Evolutionary conservation across 1,140 invertebrate species (phyloP), one percentile per base, ranked within the genome.

Genomic region (Battus philenor): DNA sequence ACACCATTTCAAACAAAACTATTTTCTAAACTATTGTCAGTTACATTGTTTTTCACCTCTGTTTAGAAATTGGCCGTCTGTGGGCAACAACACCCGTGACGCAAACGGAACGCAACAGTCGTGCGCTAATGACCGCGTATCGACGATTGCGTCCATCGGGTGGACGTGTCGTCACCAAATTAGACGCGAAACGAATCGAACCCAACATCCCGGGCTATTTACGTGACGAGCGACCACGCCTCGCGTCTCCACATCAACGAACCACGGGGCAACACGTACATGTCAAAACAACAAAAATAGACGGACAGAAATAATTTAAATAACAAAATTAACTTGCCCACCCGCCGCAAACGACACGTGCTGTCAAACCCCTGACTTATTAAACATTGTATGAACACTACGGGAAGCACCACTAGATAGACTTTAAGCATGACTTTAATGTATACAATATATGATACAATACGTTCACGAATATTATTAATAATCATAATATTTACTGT

Each of bases 91-190:
- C 3, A 36, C 17, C 33, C 17, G 33, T 36, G 33, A 36, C 33
- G 33, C 12, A 20, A 17, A 9, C 12, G 17, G 11, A 46, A 46
- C 39, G 26, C 22, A 12, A 13, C 11, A 39, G 26, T 41, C 43
- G 49, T 63, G 49, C 9, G 33, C 33, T 36, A 11, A 63, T 52
- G 46, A 53, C 45, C 22, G 17, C 24, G 29, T 36, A 20, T 9
- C 20, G 29, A 12, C 51, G 32, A 60, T 66, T 59, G 61, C 59
- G 68, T 68, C 39, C 52, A 53, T 44, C 32, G 22, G 43, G 11
- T 29, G 29, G 27, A 43, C 13, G 47, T 60, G 44, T 58, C 77
- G 78, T 82, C 78, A 82, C 78, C 73, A 77, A 79, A 75, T 79
- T 82, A 79, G 78, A 79, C 57, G 68, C 69, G 71, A 72, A 65